A percentile compares a stretch with the other conserved stretches of the same genome.
phyloP scores from a whole-genome alignment of 2,113 vertebrate species.

The Atractosteus spatula region DNA sequence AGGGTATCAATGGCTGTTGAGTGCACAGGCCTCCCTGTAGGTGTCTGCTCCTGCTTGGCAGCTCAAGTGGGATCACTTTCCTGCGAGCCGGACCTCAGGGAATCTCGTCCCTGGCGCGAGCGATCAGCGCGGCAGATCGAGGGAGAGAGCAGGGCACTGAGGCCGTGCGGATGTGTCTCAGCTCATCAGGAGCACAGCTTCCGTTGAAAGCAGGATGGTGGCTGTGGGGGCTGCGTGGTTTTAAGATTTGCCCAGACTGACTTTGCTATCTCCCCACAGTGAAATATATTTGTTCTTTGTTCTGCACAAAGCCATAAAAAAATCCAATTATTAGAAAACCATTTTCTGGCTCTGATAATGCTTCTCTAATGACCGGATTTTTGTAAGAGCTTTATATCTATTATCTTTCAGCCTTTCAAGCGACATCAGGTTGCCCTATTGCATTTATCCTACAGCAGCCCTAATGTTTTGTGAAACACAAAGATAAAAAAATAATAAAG shows the following conservation, averaged over 20 bases:
- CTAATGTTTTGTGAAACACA: slow-evolving; percentile 18
- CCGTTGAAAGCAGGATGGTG: slow-evolving; percentile 5
- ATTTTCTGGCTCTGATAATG: slow-evolving; percentile 28
- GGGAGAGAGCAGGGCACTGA: neutral
- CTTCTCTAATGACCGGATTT: slow-evolving; percentile 29
- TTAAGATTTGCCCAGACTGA: neutral
- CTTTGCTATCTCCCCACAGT: neutral
- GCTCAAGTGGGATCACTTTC: neutral
- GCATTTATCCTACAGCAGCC: slow-evolving; percentile 16
- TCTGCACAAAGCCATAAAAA: slow-evolving; percentile 21
- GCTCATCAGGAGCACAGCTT: neutral
- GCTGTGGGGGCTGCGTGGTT: neutral
- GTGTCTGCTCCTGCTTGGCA: neutral
- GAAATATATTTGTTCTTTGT: slow-evolving; percentile 22
- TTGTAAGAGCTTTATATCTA: slow-evolving; percentile 27
- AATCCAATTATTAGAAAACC: slow-evolving; percentile 30
- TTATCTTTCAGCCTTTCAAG: slow-evolving; percentile 23
- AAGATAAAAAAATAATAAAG: slow-evolving; percentile 1
- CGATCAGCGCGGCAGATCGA: no score
- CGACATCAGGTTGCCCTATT: slow-evolving; percentile 19
- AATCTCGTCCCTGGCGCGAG: no score
- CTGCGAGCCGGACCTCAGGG: neutral
- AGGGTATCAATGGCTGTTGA: slow-evolving; percentile 9
- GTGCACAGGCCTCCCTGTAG: neutral
- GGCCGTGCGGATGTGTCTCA: no score